Conservation (phyloP, 2,113 vertebrate genomes). For the Podarcis cretensis region DNA sequence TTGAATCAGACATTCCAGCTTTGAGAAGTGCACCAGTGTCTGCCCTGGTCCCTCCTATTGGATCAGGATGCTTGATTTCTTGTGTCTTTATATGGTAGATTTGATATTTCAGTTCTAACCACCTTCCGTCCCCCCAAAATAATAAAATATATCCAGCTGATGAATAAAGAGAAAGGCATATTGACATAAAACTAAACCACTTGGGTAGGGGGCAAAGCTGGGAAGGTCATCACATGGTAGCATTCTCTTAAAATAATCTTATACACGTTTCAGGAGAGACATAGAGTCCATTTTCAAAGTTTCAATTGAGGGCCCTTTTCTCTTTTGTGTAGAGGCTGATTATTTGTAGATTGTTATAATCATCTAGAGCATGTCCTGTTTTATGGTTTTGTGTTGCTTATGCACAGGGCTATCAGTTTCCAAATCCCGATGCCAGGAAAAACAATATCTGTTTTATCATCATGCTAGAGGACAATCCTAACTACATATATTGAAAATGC, state of each 20-base stretch:
- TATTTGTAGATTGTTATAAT: slow-evolving; percentile 7
- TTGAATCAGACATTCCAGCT: background rate
- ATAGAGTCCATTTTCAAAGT: background rate
- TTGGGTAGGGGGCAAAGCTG: background rate
- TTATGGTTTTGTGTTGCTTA: background rate
- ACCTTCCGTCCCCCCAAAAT: background rate
- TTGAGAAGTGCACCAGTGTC: background rate
- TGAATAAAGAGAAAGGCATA: background rate
- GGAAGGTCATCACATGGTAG: background rate
- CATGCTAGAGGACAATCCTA: slow-evolving; percentile 33
- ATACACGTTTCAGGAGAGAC: background rate
- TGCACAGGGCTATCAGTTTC: background rate
- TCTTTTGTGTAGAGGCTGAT: background rate
- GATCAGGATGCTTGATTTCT: background rate
- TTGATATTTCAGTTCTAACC: background rate
- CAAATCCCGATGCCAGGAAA: slow-evolving; percentile 1
- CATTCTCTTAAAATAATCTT: background rate
- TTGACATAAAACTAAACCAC: background rate
- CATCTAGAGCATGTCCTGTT: background rate
- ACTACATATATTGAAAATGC: slow-evolving; percentile 26
- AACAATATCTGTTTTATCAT: slow-evolving; percentile 11
- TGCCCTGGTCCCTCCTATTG: background rate
- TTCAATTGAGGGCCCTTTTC: background rate
- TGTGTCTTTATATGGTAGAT: too few relatives aligned
- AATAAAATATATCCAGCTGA: background rate